phyloP scores from a whole-genome alignment of 2,888 invertebrate species.

The Leptinotarsa rubiginosa region DNA sequence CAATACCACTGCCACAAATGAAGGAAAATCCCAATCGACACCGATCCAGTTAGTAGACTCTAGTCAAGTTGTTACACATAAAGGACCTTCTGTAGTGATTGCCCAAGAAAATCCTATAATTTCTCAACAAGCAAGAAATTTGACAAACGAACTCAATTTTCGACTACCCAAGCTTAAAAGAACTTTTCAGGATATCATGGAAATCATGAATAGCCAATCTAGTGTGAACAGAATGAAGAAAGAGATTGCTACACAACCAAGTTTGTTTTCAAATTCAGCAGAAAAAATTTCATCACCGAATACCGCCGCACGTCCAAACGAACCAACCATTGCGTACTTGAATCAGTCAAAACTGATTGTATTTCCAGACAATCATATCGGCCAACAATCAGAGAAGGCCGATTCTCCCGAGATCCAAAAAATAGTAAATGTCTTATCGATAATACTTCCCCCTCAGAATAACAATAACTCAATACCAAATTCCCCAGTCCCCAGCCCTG shows the following conservation, averaged over 20 bases:
- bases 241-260: neutral
- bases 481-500: too few relatives aligned
- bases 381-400: neutral
- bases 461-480: neutral
- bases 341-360: too few relatives aligned
- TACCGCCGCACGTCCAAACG: neutral
- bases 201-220: slow-evolving; percentile 22
- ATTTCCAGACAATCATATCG: neutral
- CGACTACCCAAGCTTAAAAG: slow-evolving; percentile 29
- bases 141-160: slow-evolving; percentile 29
- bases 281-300: neutral
- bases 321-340: neutral
- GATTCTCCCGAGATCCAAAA: neutral
- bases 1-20: neutral
- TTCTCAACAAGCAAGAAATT: slow-evolving; percentile 20
- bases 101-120: neutral
- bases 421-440: neutral
- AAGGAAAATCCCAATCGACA: too few relatives aligned
- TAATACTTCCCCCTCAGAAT: neutral
- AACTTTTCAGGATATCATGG: slow-evolving; percentile 36
- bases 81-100: neutral
- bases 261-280: neutral
- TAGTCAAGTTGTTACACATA: neutral
- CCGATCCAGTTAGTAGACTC: neutral
- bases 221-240: neutral